These are phyloP conservation scores for Sebastes alutus DNA, from an alignment of 2,797 vertebrate species.

Conservation along the genomic window DNA sequence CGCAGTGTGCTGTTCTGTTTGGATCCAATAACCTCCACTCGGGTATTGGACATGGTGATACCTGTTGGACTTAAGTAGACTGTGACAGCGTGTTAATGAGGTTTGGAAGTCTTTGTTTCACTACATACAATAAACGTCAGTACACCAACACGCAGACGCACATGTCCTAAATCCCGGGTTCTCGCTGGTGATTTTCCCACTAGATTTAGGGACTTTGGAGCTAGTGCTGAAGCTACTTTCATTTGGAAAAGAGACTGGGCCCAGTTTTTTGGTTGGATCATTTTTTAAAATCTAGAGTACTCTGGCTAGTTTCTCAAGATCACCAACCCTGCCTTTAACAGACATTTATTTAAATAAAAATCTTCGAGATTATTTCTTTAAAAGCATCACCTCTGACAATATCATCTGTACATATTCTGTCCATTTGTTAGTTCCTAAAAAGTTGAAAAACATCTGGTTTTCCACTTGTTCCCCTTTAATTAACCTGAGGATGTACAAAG, in stretches of 20 bases:
- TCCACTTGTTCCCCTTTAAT: conserved; percentile 15
- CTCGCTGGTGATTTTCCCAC: background rate
- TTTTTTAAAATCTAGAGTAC: too few relatives aligned
- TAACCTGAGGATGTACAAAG: conserved; percentile 6
- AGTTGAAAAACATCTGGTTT: background rate
- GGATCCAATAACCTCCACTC: background rate
- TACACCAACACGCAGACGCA: background rate
- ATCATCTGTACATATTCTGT: background rate
- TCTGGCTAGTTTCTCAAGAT: too few relatives aligned
- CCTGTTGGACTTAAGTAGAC: background rate
- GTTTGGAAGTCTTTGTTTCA: background rate
- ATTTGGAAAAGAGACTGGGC: too few relatives aligned
- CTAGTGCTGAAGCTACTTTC: too few relatives aligned
- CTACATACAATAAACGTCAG: background rate
- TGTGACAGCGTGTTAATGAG: background rate
- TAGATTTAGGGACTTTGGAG: too few relatives aligned
- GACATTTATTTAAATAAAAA: background rate
- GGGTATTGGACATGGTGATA: background rate
- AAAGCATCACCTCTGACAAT: background rate
- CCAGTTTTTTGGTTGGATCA: too few relatives aligned
- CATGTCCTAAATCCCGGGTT: background rate
- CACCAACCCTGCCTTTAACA: background rate
- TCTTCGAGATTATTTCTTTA: background rate
- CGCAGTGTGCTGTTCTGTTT: background rate
- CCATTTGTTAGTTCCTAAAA: background rate